phyloP scores from a whole-genome alignment of 2,797 vertebrate species.

The Zonotrichia albicollis region DNA sequence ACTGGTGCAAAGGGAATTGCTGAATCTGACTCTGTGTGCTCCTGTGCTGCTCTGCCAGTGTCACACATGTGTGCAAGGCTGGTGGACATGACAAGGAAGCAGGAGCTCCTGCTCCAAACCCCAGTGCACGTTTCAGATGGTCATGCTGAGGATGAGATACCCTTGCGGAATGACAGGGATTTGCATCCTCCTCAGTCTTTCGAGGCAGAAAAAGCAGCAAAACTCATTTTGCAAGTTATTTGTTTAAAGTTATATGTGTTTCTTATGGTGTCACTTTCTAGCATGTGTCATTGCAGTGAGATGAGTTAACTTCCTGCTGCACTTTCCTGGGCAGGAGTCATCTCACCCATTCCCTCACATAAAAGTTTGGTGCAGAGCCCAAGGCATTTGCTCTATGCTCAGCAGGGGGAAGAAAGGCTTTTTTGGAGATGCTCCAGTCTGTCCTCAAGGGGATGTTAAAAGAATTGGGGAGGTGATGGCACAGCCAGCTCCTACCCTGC shows the following conservation, averaged over 20 bases:
- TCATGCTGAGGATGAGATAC: neutral
- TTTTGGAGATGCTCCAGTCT: neutral
- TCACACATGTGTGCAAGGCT: neutral
- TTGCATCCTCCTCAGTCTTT: neutral
- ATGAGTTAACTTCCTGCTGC: slow-evolving; percentile 27
- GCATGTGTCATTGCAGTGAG: neutral
- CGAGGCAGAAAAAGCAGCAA: neutral
- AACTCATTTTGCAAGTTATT: neutral
- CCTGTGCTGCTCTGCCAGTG: neutral
- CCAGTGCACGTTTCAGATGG: fast-evolving
- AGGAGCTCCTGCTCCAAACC: neutral
- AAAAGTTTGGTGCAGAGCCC: neutral
- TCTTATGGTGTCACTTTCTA: slow-evolving; percentile 14
- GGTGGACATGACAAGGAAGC: neutral
- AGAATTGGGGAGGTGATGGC: neutral
- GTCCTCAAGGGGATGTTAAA: neutral
- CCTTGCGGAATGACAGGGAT: neutral
- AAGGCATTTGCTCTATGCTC: neutral
- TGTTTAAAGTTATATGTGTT: neutral
- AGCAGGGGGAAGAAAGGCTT: neutral
- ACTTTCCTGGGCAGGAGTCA: slow-evolving; percentile 4
- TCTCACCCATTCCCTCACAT: neutral
- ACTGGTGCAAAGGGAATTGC: neutral
- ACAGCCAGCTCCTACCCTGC: neutral
- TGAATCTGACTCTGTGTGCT: neutral